Evolutionary conservation across 1,140 invertebrate genomes (phyloP).

Genomic region (Zaprionus camerounensis): DNA sequence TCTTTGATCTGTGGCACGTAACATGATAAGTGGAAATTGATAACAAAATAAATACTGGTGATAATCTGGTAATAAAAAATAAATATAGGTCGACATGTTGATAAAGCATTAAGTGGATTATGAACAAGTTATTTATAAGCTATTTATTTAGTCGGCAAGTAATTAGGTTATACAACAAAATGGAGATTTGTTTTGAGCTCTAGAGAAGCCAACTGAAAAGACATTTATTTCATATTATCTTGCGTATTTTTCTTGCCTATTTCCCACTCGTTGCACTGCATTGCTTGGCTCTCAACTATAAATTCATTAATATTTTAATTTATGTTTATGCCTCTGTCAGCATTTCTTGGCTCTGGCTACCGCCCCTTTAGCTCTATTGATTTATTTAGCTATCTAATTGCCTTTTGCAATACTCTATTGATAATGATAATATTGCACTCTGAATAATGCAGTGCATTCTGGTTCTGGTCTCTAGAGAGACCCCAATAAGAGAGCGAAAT

Average conservation of each 20-base stretch:
- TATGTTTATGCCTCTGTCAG: slow-evolving; percentile 1
- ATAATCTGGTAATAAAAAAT: slow-evolving; percentile 44
- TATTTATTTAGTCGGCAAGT: slow-evolving; percentile 13
- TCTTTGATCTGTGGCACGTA: slow-evolving; percentile 43
- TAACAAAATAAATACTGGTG: slow-evolving; percentile 36
- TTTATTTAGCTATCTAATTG: slow-evolving; percentile 66
- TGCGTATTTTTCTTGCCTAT: neutral
- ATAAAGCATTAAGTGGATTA: slow-evolving; percentile 39
- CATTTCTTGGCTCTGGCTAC: slow-evolving; percentile 1
- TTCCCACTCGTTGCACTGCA: neutral
- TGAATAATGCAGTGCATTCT: slow-evolving; percentile 45
- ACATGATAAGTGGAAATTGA: slow-evolving; percentile 37
- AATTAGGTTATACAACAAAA: neutral
- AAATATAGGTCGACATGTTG: slow-evolving; percentile 44
- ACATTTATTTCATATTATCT: neutral
- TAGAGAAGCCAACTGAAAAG: neutral
- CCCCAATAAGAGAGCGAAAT: slow-evolving; percentile 31
- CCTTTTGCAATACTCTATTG: slow-evolving; percentile 51
- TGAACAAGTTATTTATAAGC: slow-evolving; percentile 29
- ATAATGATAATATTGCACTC: slow-evolving; percentile 36
- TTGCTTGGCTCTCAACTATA: neutral
- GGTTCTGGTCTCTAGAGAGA: neutral
- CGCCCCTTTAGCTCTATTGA: slow-evolving; percentile 22
- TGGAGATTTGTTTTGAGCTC: neutral
- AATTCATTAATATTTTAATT: slow-evolving; percentile 16